Base-by-base conservation (phyloP, 1,140 invertebrate genomes). In the Trichonephila clavata region DNA sequence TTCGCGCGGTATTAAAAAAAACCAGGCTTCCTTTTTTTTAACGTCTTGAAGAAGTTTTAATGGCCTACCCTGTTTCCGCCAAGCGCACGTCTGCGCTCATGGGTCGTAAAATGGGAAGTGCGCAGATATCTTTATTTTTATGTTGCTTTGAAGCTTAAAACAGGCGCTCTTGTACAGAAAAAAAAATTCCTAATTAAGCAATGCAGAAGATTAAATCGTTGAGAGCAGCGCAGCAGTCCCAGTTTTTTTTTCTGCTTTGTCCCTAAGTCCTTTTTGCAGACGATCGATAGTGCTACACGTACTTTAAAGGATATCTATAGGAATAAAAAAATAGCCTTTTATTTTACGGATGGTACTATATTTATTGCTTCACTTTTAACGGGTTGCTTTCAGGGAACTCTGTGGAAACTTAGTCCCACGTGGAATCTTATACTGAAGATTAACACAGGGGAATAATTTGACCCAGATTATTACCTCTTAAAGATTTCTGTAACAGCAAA, bases 161-260 rank as follows among this genome's bases (percentile, higher is more conserved):
- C 91, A 86, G 83, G 80, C 81, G 83, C 83, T 86, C 61, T n/a
- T n/a, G 77, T 50, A 91, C 57, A 7, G 50, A 90, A 92, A 92
- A 92, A 92, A 92, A 92, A 92, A 92, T 77, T 71, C 83, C 91
- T 92, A 83, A 92, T 92, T 92, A 92, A 92, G 91, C 91, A 86
- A 92, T 92, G 91, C 91, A 92, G 91, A 86, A 92, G 91, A 92
- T 92, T 92, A 92, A 92, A 92, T 92, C 81, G 91, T 86, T 86
- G 83, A 91, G 77, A 81, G 60, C 89, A 57, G 7, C 90, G 61
- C 27, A 39, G 77, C 50, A 39, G 84, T 21, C 81, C 83, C 13
- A n/a, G 14, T 92, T 92, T 90, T 92, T 90, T 92, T 92, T 92
- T 65, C 87, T 13, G 32, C 63, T 81, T 63, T 71, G 81, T 86